phyloP scores from a whole-genome alignment of 2,113 vertebrate species.

The Origma solitaria region DNA sequence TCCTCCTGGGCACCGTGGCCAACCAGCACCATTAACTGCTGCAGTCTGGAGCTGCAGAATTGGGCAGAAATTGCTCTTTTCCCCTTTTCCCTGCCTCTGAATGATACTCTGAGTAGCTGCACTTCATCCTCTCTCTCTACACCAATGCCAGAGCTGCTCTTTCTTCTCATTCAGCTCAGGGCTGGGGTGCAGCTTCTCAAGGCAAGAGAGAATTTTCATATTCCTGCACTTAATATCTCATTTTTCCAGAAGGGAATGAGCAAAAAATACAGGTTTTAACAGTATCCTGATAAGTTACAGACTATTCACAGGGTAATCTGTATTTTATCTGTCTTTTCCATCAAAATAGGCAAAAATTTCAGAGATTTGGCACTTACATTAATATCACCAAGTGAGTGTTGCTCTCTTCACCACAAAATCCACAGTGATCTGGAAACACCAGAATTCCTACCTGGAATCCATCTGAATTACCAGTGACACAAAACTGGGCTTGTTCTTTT shows the following conservation, averaged over 20 bases:
- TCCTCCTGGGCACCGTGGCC: conserved; percentile 22
- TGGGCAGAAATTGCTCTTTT: background rate
- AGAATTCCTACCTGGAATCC: background rate
- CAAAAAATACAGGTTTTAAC: background rate
- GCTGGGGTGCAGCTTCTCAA: background rate
- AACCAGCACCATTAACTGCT: background rate
- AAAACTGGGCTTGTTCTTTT: background rate
- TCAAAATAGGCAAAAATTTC: conserved; percentile 30
- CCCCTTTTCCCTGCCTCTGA: background rate
- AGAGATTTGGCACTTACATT: conserved; percentile 57
- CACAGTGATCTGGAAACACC: background rate
- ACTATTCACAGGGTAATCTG: background rate
- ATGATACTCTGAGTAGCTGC: background rate
- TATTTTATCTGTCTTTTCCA: background rate
- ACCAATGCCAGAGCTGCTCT: background rate
- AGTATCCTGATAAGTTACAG: background rate
- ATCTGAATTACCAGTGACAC: background rate
- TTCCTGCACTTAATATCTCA: background rate
- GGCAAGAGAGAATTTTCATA: background rate
- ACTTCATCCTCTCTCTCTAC: background rate
- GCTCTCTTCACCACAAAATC: background rate
- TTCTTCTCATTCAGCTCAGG: background rate
- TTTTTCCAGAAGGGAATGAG: background rate
- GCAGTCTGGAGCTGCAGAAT: conserved; percentile 44
- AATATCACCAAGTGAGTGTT: conserved; percentile 46